Evolutionary conservation across 1,140 invertebrate genomes (phyloP), one percentile per base, ranked within the genome.

Genomic region (Drosophila repleta): DNA sequence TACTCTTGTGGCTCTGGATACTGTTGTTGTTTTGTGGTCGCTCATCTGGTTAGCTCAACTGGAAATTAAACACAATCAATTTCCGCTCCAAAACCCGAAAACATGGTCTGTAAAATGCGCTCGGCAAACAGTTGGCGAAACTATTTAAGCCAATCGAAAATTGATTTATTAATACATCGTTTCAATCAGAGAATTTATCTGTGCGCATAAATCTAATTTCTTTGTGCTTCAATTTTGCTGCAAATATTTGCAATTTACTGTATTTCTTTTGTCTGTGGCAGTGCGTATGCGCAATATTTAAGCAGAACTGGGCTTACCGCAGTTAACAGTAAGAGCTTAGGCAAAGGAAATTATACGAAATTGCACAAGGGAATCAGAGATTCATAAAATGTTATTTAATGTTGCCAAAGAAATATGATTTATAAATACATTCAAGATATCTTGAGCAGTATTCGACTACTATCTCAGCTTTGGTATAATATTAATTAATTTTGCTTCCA

Each of bases 61-160:
- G 83, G 83, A 88, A 88, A 88, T 88, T 88, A 88, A 69, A 88
- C 76, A 90, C 80, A 90, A 90, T 90, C 85, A 90, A 90, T 90
- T 90, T 90, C 85, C 85, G 85, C 85, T 79, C 78, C 67, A 76
- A 73, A 81, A 76, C 79, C 52, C 66, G 77, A 74, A 73, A 87
- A 68, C 78, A 78, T 74, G 62, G 17, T 21, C 61, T 62, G 70
- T 68, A 52, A 64, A 73, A 77, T 84, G 64, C 63, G 80, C 45
- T 63, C 35, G 26, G 35, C 65, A 73, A 48, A 62, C 49, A 52
- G 74, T 83, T 75, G 41, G 60, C 45, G 48, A 51, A 83, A 76
- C 53, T 63, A 84, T 79, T 79, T 63, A 53, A 72, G 63, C 55
- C 48, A 69, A 69, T 76, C 68, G 5, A 26, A 55, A 43, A 70